These are phyloP conservation scores for Cnemophilus loriae DNA, from an alignment of 2,113 vertebrate genomes.

Conservation along the genomic window DNA sequence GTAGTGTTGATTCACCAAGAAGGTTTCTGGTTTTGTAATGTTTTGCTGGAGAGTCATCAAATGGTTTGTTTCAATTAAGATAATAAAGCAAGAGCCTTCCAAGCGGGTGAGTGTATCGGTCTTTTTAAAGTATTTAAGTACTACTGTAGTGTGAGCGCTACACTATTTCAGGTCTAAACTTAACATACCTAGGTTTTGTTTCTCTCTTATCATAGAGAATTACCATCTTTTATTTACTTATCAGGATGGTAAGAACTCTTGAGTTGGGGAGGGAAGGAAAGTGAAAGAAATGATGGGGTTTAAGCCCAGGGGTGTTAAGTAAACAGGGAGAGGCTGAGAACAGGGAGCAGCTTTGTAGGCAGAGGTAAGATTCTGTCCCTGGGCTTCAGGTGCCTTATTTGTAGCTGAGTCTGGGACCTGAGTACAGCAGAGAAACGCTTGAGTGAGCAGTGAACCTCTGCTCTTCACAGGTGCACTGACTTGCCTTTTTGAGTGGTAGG, in stretches of 20 bases:
- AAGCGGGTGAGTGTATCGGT: fast-evolving
- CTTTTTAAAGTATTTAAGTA: background rate
- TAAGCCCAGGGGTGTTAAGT: background rate
- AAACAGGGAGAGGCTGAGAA: background rate
- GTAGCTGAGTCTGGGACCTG: background rate
- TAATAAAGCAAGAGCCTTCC: background rate
- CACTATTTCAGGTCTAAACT: background rate
- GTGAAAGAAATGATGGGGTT: background rate
- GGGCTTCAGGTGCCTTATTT: background rate
- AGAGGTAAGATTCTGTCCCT: background rate
- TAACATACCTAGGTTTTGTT: background rate
- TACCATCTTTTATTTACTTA: background rate
- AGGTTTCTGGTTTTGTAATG: background rate
- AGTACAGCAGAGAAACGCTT: background rate
- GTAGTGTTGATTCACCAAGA: background rate
- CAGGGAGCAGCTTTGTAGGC: background rate
- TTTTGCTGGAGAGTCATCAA: background rate
- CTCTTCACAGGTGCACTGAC: background rate
- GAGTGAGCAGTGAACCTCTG: no score
- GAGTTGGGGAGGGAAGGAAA: background rate
- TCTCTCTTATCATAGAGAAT: background rate
- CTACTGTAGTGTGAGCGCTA: background rate
- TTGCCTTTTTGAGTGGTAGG: background rate
- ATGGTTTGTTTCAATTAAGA: background rate
- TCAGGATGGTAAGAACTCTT: background rate